Conservation (phyloP, 2,113 vertebrate species). For the Donacobius atricapilla region DNA sequence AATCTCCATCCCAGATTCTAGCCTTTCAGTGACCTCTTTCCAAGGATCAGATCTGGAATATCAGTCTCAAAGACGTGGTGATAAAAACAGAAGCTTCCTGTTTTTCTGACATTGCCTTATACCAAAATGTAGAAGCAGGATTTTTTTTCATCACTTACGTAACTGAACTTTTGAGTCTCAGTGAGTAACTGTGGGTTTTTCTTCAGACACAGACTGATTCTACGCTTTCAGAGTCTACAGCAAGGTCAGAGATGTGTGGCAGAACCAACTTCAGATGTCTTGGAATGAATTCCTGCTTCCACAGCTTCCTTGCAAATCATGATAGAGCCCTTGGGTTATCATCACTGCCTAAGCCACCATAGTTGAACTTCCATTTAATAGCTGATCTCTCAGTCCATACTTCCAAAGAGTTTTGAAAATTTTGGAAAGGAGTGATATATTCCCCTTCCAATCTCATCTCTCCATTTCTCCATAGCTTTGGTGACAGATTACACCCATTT, state of each 20-base stretch:
- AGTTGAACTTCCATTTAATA: background rate
- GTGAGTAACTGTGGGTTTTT: background rate
- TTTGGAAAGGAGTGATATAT: background rate
- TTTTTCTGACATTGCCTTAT: background rate
- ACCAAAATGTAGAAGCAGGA: background rate
- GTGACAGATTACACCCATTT: background rate
- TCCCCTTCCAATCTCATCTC: background rate
- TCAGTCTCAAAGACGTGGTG: background rate
- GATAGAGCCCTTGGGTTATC: background rate
- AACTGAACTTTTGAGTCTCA: background rate
- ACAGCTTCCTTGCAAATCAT: background rate
- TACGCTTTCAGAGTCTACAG: background rate
- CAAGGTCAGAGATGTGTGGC: background rate
- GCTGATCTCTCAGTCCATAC: background rate
- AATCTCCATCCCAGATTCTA: background rate
- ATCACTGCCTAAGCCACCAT: background rate
- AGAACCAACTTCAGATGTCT: background rate
- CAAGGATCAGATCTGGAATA: background rate
- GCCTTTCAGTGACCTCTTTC: background rate
- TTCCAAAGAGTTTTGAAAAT: background rate
- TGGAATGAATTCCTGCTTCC: background rate
- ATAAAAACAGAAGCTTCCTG: background rate
- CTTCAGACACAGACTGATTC: background rate
- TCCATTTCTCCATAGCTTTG: background rate
- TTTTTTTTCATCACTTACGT: background rate